phyloP scores from a whole-genome alignment of 2,888 invertebrate species.

The Oligia fasciuncula region DNA sequence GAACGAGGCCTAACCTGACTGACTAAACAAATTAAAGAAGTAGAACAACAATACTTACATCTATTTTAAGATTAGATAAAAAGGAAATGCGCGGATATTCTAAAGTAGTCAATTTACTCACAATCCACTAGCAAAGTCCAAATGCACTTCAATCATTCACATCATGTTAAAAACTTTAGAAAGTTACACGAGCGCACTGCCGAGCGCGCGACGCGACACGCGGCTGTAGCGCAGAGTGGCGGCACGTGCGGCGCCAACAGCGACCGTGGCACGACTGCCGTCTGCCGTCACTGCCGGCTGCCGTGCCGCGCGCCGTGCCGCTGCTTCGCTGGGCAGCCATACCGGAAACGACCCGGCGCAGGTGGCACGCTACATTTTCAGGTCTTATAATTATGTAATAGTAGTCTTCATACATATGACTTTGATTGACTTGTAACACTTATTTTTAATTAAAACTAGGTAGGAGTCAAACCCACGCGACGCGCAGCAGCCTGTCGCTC shows the following conservation, averaged over 20 bases:
- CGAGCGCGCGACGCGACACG: neutral
- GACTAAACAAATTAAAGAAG: neutral
- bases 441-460: neutral
- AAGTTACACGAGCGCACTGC: conserved; percentile 39
- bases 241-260: conserved; percentile 22
- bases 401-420: neutral
- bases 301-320: neutral
- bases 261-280: conserved; percentile 41
- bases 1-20: neutral
- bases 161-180: conserved; percentile 19
- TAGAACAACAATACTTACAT: neutral
- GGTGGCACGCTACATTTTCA: neutral
- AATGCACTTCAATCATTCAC: conserved; percentile 18
- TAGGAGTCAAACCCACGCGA: neutral
- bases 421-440: neutral
- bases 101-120: conserved; percentile 24
- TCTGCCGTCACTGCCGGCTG: too few relatives aligned
- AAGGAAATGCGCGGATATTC: neutral
- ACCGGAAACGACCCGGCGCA: neutral
- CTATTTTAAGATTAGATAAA: neutral
- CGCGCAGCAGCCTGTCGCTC: neutral
- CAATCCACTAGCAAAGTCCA: conserved; percentile 4
- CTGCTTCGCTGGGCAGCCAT: neutral
- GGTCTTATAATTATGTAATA: neutral
- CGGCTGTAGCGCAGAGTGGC: neutral